Evolutionary conservation across 2,888 invertebrate genomes (phyloP), one percentile per base, ranked within the genome.

Genomic region (Nomada goodeniana): DNA sequence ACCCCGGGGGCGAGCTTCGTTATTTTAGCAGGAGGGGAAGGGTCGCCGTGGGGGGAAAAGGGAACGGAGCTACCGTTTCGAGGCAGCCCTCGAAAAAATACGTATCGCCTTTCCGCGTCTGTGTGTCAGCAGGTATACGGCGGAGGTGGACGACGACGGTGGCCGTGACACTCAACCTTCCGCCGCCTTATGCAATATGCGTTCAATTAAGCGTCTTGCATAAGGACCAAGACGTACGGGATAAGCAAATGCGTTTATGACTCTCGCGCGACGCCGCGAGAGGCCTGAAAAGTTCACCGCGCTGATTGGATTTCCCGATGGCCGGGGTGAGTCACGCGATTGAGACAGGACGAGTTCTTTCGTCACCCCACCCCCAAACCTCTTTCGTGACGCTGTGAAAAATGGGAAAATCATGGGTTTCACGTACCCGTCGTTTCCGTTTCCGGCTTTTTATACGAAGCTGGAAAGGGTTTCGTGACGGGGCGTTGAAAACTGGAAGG

Each of bases 121-220:
- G 70, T 68, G 70, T 79, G 87, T 78, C 89, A 88, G 89, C 87
- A 87, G 89, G 88, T 87, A 88, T 71, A 71, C 82, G 84, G 36
- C 2, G 2, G 44, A 57, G 59, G 72, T 50, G 20, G 52, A 52
- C 53, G 76, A 77, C 26, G 83, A 77, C 75, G 83, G 71, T 59
- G 73, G 18, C 83, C 89, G 89, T 90, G 90, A 89, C 89, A 89
- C 89, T 90, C 87, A 90, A 89, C 90, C 89, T 90, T 87, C 86
- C 72, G 13, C 23, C 53, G 5, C 52, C 68, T 87, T 87, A 80
- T 53, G 87, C 74, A 87, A 87, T 73, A 11, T 52, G 18, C 60
- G 65, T 61, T 64, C 71, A 78, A 84, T 87, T 87, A 85, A 82
- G 67, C 23, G 64, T 18, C 76, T 87, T 85, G 80, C 78, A 80